Evolutionary conservation across 2,113 vertebrate species (phyloP).

Genomic region (Diphyllodes magnificus): DNA sequence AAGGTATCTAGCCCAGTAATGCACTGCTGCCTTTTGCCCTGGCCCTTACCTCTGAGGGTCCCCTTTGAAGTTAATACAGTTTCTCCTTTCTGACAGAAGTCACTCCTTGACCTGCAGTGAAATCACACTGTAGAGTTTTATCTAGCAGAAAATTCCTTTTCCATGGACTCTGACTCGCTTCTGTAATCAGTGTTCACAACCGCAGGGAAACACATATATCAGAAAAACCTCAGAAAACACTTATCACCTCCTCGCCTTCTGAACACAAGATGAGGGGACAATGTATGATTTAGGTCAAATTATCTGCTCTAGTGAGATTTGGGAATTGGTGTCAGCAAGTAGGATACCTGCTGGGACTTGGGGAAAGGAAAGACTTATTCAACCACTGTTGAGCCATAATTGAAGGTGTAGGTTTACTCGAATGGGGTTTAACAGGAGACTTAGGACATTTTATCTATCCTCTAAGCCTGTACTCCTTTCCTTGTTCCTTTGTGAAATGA

Average conservation of each 20-base stretch:
- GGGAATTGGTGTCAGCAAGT: neutral
- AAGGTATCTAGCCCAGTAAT: neutral
- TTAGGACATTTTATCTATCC: neutral
- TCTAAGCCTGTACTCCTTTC: neutral
- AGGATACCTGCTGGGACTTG: neutral
- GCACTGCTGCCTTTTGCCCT: neutral
- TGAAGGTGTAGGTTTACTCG: neutral
- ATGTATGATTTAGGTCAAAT: neutral
- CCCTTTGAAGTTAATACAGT: neutral
- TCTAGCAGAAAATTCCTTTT: neutral
- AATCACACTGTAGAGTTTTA: neutral
- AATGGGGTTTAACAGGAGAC: neutral
- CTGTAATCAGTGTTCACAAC: neutral
- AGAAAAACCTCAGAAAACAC: conserved; percentile 4
- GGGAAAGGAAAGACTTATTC: neutral
- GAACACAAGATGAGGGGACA: neutral
- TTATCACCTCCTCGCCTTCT: neutral
- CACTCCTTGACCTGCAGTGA: neutral
- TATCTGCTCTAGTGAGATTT: neutral
- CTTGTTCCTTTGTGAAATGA: neutral
- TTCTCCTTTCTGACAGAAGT: neutral
- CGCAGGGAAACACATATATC: neutral
- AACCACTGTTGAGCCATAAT: neutral
- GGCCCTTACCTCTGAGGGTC: neutral
- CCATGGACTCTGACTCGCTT: neutral